Base-by-base conservation (phyloP, 2,113 vertebrate species). In the Gnathonemus echidnorhynchus region DNA sequence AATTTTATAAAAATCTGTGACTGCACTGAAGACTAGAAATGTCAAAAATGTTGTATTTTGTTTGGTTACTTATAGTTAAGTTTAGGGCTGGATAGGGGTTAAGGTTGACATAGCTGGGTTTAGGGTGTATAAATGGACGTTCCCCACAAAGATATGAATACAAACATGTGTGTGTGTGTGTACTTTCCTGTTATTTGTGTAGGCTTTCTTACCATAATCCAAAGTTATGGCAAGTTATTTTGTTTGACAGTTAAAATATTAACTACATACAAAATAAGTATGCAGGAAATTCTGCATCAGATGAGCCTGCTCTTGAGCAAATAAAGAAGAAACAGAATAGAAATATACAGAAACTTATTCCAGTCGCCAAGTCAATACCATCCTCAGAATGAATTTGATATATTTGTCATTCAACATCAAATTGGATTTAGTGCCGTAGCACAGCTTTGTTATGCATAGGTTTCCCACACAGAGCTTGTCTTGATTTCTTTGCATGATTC, bases 351-450 rank as follows among this genome's bases (percentile, higher is more conserved):
- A 85, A 21, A 45, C 17, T 48, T 48, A 24, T 45, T 42, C 11
- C 21, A 46, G 45, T 48, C 35, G 3, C 19, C 39, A 50, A 86
- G 17, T 48, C 84, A 49, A 50, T 27, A 86, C 15, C 24, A 42
- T 80, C 74, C 42, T 80, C 74, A 42, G 35, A 19, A 80, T 39
- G 48, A 86, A 49, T 86, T 86, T 15, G 21, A 86, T 48, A 27
- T 50, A 27, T 80, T 80, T 86, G 50, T 86, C 84, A 48, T 49
- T 86, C 24, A 27, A n/a, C 84, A 48, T 86, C 84, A 86, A 86
- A 86, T 49, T 86, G 84, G 45, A 86, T 27, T 48, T 49, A 48
- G 24, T 50, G 24, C 48, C 27, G 9, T 24, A 50, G 45, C 24
- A 17, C n/a, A 48, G 45, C 6, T 50, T 86, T 86, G 48, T 86